Conservation (phyloP, 2,113 vertebrate genomes). For the Ardeotis arabs region DNA sequence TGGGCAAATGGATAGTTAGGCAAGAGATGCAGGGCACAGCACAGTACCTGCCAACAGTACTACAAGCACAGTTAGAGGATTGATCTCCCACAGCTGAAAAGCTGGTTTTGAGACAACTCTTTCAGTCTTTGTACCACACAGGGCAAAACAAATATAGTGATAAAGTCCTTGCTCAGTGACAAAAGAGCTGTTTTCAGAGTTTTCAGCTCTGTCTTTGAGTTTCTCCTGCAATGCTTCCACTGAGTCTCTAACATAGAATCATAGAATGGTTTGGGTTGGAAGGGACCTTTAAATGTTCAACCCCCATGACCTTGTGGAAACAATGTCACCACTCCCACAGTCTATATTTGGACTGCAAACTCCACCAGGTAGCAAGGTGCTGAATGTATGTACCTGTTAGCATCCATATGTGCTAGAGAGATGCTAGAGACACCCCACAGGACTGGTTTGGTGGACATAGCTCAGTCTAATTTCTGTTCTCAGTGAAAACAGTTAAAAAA, state of each 20-base stretch:
- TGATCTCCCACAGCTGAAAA: neutral
- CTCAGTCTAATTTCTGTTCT: neutral
- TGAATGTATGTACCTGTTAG: neutral
- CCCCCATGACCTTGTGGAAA: neutral
- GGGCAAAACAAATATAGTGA: neutral
- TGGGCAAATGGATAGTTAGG: neutral
- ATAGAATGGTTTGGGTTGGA: too few species aligned
- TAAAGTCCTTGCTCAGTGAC: neutral
- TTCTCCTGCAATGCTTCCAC: neutral
- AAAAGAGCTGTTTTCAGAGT: neutral
- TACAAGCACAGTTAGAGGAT: neutral
- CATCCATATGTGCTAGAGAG: neutral
- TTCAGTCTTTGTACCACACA: neutral
- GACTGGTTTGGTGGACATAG: neutral
- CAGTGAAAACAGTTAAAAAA: neutral
- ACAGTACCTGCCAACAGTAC: neutral
- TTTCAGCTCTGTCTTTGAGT: neutral
- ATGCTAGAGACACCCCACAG: neutral
- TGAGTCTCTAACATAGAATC: neutral
- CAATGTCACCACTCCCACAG: rapidly evolving
- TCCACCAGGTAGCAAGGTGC: neutral
- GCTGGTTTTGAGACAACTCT: neutral
- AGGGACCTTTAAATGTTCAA: too few species aligned
- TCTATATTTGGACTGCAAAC: neutral
- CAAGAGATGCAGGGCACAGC: neutral